These are phyloP conservation scores for Sitodiplosis mosellana DNA, from an alignment of 1,140 invertebrate genomes.

Conservation along the genomic window DNA sequence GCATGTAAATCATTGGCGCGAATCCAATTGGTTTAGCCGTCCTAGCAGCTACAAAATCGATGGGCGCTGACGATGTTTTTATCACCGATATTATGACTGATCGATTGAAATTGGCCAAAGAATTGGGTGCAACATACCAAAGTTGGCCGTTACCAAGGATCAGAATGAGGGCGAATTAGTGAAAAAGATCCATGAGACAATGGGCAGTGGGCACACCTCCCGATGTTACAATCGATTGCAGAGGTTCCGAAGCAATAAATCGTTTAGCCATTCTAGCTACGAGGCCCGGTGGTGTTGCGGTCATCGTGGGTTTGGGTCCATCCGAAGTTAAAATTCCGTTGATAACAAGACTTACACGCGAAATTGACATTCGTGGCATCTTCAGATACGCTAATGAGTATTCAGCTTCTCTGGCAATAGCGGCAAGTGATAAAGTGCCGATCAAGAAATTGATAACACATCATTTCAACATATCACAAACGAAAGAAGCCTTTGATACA, in stretches of 20 bases:
- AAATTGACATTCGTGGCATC: slow-evolving; percentile 80
- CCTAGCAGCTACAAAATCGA: slow-evolving; percentile 67
- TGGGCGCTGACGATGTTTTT: slow-evolving; percentile 67
- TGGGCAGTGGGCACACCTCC: slow-evolving; percentile 51
- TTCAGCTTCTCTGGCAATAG: slow-evolving; percentile 61
- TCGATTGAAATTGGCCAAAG: slow-evolving; percentile 60
- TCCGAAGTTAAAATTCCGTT: slow-evolving; percentile 63
- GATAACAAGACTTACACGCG: slow-evolving; percentile 53
- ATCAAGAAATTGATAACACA: slow-evolving; percentile 83
- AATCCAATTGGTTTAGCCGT: slow-evolving; percentile 83
- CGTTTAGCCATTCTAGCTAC: slow-evolving; percentile 66
- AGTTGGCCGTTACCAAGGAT: slow-evolving; percentile 38
- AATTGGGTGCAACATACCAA: slow-evolving; percentile 61
- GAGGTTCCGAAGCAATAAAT: slow-evolving; percentile 62
- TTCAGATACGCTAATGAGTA: slow-evolving; percentile 90
- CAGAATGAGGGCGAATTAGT: slow-evolving; percentile 39
- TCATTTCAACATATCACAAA: slow-evolving; percentile 69
- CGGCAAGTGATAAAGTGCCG: slow-evolving; percentile 65
- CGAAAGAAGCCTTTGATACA: slow-evolving; percentile 70
- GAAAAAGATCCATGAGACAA: slow-evolving; percentile 35
- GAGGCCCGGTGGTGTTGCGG: slow-evolving; percentile 58
- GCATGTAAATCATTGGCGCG: slow-evolving; percentile 73
- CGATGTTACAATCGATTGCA: slow-evolving; percentile 71
- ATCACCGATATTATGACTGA: slow-evolving; percentile 67
- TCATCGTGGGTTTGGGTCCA: slow-evolving; percentile 73